phyloP scores from a whole-genome alignment of 2,888 invertebrate species.

The Agrypnus murinus region DNA sequence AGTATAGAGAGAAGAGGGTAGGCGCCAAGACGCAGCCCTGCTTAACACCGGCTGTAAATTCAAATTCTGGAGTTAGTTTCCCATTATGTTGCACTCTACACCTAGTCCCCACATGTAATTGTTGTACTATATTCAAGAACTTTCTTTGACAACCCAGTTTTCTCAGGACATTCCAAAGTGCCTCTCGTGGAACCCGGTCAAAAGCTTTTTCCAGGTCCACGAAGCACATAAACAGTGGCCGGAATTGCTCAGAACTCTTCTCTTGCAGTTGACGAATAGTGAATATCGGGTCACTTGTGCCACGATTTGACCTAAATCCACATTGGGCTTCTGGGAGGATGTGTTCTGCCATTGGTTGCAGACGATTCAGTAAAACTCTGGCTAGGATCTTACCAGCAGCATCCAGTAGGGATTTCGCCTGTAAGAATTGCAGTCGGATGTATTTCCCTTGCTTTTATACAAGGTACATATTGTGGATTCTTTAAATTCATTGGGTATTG shows the following conservation, averaged over 20 bases:
- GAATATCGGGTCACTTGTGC: not conserved
- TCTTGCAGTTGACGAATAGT: constrained; percentile 1
- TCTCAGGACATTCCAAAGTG: not conserved
- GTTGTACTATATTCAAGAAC: not conserved
- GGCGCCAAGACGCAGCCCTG: not conserved
- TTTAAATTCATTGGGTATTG: not conserved
- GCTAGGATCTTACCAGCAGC: not conserved
- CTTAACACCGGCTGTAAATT: not conserved
- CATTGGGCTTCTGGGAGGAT: not conserved
- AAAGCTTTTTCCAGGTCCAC: not conserved
- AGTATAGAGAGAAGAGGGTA: not conserved
- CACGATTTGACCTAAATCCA: constrained; percentile 5
- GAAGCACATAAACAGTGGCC: constrained; percentile 5
- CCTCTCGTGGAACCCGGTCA: not conserved
- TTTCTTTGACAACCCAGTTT: not conserved
- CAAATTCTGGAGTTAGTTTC: not conserved
- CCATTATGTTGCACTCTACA: not conserved
- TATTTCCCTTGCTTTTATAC: constrained; percentile 7
- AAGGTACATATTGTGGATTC: constrained; percentile 1
- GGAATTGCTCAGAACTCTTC: constrained; percentile 1
- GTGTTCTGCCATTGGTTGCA: not conserved
- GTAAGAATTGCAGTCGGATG: constrained; percentile 3
- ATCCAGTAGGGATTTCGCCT: constrained; percentile 1
- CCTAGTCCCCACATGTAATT: not conserved
- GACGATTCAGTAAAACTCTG: not conserved